Evolutionary conservation across 2,797 vertebrate species (phyloP).

Genomic region (Macropus fuliginosus): DNA sequence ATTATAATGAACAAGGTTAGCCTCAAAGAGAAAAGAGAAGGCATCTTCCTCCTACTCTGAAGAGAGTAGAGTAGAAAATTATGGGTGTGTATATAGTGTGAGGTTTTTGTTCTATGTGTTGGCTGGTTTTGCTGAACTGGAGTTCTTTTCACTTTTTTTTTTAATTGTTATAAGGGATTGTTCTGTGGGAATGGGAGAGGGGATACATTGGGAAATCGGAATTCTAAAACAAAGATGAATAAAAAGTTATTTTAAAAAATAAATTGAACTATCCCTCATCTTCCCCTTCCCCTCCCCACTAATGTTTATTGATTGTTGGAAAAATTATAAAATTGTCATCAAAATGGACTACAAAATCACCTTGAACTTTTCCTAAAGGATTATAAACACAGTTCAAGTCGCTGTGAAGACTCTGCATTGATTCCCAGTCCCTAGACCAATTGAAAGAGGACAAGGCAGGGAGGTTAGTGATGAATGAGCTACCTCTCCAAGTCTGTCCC

Average conservation of each 20-base stretch:
- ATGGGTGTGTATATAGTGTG: neutral
- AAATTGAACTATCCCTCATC: neutral
- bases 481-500: slow-evolving; percentile 52
- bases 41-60: neutral
- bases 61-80: neutral
- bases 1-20: neutral
- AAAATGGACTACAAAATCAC: neutral
- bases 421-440: slow-evolving; percentile 14
- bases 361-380: neutral
- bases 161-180: neutral
- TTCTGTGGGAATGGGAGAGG: neutral
- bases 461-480: slow-evolving; percentile 52
- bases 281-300: neutral
- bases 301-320: neutral
- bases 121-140: neutral
- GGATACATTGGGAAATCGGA: neutral
- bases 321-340: neutral
- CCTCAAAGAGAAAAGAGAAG: neutral
- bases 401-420: neutral
- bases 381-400: neutral
- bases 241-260: neutral
- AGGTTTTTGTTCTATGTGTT: neutral
- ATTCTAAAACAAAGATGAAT: neutral
- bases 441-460: neutral
- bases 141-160: neutral